Percentiles rank a stretch among this genome's conserved stretches.
phyloP scores from a whole-genome alignment of 2,113 vertebrate species.

The Notarius quadriscutis region DNA sequence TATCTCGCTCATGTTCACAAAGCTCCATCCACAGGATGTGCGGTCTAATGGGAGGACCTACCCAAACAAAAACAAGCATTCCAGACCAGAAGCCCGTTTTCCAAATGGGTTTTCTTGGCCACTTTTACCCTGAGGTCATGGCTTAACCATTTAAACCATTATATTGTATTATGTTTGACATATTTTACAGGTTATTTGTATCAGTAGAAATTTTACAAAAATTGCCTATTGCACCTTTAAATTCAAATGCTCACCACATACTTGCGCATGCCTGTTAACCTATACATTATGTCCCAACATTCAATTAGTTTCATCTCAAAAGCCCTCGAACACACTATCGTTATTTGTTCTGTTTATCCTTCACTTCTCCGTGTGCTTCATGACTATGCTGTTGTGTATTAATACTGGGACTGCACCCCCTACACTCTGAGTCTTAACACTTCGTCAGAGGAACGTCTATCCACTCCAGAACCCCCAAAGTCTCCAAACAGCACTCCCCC shows the following conservation, averaged over 20 bases:
- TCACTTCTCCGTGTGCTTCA: not conserved
- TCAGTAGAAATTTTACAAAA: not conserved
- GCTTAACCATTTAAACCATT: not conserved
- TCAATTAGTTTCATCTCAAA: too few species aligned
- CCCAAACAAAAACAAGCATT: not conserved
- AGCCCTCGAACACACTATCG: not conserved
- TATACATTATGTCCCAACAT: not conserved
- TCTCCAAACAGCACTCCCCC: slow-evolving; percentile 18
- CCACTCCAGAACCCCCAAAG: slow-evolving; percentile 11
- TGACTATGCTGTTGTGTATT: not conserved
- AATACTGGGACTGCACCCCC: not conserved
- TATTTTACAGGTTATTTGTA: not conserved
- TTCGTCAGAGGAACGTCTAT: slow-evolving; percentile 32
- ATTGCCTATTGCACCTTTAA: not conserved
- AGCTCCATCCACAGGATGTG: not conserved
- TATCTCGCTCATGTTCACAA: not conserved
- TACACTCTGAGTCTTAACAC: not conserved
- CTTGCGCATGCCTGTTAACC: not conserved
- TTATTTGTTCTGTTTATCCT: not conserved
- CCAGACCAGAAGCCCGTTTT: not conserved
- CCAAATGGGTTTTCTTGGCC: not conserved
- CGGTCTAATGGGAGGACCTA: not conserved
- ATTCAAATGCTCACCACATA: not conserved
- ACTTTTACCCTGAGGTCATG: not conserved
- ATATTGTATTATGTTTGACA: not conserved